These are phyloP conservation scores for Camponotus pennsylvanicus DNA, from an alignment of 1,140 invertebrate species.

Conservation along the genomic window DNA sequence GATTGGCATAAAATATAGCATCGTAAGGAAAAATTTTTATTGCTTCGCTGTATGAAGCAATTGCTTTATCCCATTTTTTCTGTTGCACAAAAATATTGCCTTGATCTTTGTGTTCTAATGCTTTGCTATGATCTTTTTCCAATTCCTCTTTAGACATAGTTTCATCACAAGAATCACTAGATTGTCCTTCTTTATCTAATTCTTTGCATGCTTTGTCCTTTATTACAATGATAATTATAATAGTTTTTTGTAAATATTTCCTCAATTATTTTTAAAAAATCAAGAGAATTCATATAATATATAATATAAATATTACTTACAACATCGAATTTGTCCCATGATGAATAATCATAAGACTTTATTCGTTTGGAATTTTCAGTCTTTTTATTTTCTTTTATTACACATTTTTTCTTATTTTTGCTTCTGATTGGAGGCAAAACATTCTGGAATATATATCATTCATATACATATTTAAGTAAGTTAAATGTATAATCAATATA, in stretches of 20 bases:
- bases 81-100: conserved; percentile 94
- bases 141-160: conserved; percentile 88
- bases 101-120: conserved; percentile 86
- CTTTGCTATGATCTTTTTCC: conserved; percentile 84
- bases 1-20: conserved; percentile 94
- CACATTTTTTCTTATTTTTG: conserved; percentile 74
- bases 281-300: not conserved
- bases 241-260: not conserved
- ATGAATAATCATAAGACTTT: conserved; percentile 88
- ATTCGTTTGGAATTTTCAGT: conserved; percentile 82
- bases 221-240: conserved; percentile 47
- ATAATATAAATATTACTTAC: conserved; percentile 84
- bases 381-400: conserved; percentile 77
- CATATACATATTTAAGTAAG: not conserved
- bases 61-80: conserved; percentile 92
- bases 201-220: conserved; percentile 91
- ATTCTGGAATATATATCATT: conserved; percentile 68
- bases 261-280: not conserved
- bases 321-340: conserved; percentile 94
- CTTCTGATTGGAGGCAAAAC: conserved; percentile 87
- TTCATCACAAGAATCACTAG: conserved; percentile 86
- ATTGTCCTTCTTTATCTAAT: conserved; percentile 88
- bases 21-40: conserved; percentile 92
- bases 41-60: conserved; percentile 93
- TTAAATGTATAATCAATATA: conserved; percentile 17